Base-by-base conservation (phyloP, 35 echinoderm and acorn worm species). In the Eucidaris tribuloides region DNA sequence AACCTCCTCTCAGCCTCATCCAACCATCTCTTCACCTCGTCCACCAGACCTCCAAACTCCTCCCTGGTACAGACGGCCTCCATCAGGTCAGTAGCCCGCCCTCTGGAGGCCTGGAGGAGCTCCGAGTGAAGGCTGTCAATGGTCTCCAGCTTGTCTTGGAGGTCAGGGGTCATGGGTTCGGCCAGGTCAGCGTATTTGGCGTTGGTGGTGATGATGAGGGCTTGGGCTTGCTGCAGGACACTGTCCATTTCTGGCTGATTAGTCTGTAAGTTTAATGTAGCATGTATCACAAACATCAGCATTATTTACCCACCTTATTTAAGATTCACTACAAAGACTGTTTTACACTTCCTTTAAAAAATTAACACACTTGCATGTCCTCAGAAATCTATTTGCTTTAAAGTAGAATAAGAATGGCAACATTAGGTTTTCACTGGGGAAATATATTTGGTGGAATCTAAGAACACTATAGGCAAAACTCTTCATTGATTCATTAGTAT, bases 121-220 rank as follows among this genome's bases (percentile, higher is more conserved):
- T 87, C 44, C 7, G 71, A 68, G 39, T 99, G 90, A 20, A 92
- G 40, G 23, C 83, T 63, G 59, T 93, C 96, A 36, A 99, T 90
- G 13, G 63, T 57, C 31, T 93, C 76, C 19, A 99, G 58, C 14
- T 89, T 52, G 17, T 60, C 87, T 58, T 90, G 86, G 28, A 99
- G 71, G 37, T 87, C 34, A 1, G 62, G 41, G 15, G 90, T 91
- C 33, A 99, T 71, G 11, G 83, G 77, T 74, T 99, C 96, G 40
- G 66, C 80, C 18, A 99, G 34, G 31, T 90, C 87, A n/a, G 72
- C 96, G 61, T 90, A 99, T 68, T 99, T 93, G 32, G 96, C 87
- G 31, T 90, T 85, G 62, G 83, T 80, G 40, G 82, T 76, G 52
- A 93, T 92, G 42, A 92, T 89, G 65, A 99, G 62, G 22, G 81